phyloP scores from a whole-genome alignment of 2,888 invertebrate genomes.

The Oligia strigilis region DNA sequence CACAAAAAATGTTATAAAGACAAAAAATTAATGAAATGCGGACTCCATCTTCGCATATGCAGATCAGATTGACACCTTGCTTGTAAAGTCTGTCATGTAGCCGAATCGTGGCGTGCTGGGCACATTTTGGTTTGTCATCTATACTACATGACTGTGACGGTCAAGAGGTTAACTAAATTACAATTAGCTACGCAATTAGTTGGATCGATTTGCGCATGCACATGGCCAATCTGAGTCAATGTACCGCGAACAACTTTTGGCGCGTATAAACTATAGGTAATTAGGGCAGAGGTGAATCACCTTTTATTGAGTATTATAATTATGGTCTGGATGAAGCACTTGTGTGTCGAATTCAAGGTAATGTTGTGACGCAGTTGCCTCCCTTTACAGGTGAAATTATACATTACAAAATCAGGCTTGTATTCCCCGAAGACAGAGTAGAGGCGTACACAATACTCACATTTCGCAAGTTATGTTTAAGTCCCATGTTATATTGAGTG shows the following conservation, averaged over 20 bases:
- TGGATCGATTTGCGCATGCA: conserved; percentile 21
- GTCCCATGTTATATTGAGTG: neutral
- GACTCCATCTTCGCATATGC: too few relatives aligned
- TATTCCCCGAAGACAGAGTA: too few relatives aligned
- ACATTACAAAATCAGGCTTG: too few relatives aligned
- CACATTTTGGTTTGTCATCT: too few relatives aligned
- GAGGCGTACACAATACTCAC: neutral
- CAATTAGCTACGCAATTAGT: conserved; percentile 16
- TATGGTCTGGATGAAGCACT: conserved; percentile 1
- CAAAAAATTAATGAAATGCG: too few relatives aligned
- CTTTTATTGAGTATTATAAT: conserved; percentile 37
- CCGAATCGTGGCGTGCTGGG: too few relatives aligned
- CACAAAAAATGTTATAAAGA: too few relatives aligned
- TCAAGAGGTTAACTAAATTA: conserved; percentile 1
- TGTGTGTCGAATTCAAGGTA: neutral
- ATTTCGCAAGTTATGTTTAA: neutral
- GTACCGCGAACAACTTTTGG: conserved; percentile 46
- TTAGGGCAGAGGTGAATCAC: conserved; percentile 65
- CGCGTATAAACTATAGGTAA: conserved; percentile 49
- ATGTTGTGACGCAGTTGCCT: neutral
- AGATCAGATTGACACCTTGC: too few relatives aligned
- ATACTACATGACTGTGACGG: too few relatives aligned
- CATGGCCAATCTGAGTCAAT: conserved; percentile 40
- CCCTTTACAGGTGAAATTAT: neutral
- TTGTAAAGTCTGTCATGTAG: too few relatives aligned